Conservation (phyloP, 2,113 vertebrate genomes). For the Toxostoma redivivum region DNA sequence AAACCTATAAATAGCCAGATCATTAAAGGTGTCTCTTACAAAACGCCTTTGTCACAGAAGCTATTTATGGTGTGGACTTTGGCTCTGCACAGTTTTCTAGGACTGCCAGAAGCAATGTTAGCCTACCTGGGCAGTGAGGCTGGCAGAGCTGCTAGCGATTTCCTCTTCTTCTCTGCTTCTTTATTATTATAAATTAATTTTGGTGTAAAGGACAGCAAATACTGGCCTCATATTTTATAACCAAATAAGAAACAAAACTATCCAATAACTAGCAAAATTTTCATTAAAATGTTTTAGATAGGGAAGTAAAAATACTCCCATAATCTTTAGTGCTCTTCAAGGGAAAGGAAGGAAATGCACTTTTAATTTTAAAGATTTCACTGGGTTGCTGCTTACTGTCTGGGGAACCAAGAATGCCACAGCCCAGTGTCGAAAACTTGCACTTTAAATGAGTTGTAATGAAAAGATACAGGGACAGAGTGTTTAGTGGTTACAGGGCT, state of each 20-base stretch:
- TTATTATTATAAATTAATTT: background rate
- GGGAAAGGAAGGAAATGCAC: background rate
- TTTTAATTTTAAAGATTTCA: background rate
- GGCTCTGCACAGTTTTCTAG: background rate
- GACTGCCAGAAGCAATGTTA: background rate
- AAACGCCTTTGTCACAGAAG: slow-evolving; percentile 3
- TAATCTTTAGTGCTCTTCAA: background rate
- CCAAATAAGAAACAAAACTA: background rate
- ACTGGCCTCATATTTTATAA: background rate
- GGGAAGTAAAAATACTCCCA: background rate
- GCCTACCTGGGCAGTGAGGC: background rate
- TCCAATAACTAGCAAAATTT: background rate
- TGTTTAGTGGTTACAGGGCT: background rate
- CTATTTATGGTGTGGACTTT: background rate
- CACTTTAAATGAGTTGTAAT: background rate
- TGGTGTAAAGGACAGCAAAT: background rate
- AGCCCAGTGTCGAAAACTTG: background rate
- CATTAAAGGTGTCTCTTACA: slow-evolving; percentile 26
- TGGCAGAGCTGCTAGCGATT: background rate
- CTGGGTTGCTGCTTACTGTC: background rate
- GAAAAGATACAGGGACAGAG: background rate
- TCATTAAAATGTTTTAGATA: background rate
- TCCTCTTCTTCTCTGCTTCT: background rate
- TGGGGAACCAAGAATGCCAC: background rate
- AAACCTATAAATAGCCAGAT: slow-evolving; percentile 28